Evolutionary conservation across 2,888 invertebrate genomes (phyloP), one percentile per base, ranked within the genome.

Genomic region (Drosophila ustulata): DNA sequence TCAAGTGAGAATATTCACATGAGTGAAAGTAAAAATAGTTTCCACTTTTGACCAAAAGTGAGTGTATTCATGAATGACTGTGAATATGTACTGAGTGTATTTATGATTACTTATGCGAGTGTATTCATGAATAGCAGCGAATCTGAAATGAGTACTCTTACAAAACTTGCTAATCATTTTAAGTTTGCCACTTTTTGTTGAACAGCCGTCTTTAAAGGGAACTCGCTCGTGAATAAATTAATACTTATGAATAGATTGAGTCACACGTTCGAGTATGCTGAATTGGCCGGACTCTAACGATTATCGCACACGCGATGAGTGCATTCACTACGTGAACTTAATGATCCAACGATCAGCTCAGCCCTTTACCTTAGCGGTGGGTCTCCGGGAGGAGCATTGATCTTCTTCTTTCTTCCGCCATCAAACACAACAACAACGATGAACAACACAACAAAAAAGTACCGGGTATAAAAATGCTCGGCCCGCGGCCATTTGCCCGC

Each of bases 401-500:
- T 32, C 50, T 37, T 13, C 23, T 25, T 30, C 49, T 30, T 9
- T 26, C 45, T 51, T 8, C 6, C 65, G 28, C 58, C 59, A 43
- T 46, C 11, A 32, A 28, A 8, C 46, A 55, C 55, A 8, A 34
- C 18, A 18, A 18, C 18, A 18, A 18, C 18, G 18, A 37, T n/a
- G 11, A 37, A 37, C 37, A 37, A n/a, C 37, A 37, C 37, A 37
- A 37, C 37, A 3, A 37, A 7, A 5, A 37, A 37, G n/a, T 37
- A n/a, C 37, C 37, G 37, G 37, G 37, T 37, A 37, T 37, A 37
- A 37, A 37, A 37, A 41, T 41, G 74, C 6, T 41, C 4, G 53
- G 7, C 56, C 67, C 62, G 59, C 63, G 87, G 77, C 69, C 76
- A 76, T 83, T 82, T 76, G 80, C 80, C 78, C 73, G 86, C 69